phyloP scores from a whole-genome alignment of 2,888 invertebrate species.

The Liposcelis brunnea region DNA sequence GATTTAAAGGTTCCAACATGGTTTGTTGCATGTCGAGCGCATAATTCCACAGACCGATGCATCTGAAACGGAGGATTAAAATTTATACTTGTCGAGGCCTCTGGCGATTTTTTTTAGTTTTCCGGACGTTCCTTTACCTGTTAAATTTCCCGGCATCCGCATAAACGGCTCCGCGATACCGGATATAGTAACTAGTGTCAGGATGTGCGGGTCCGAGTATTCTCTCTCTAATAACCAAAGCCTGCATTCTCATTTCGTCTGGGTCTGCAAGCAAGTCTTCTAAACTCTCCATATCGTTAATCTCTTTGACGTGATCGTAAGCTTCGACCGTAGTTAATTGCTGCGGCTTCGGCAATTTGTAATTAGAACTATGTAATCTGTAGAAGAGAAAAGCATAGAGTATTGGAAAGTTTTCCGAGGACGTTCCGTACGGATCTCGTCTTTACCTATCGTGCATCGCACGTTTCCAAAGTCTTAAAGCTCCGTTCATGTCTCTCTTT shows the following conservation, averaged over 20 bases:
- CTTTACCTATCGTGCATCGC: conserved; percentile 72
- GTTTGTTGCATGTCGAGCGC: conserved; percentile 91
- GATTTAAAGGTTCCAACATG: conserved; percentile 80
- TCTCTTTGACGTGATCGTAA: conserved; percentile 77
- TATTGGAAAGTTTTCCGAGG: conserved; percentile 10
- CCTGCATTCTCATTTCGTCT: conserved; percentile 90
- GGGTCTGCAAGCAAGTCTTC: conserved; percentile 82
- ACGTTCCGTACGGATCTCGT: background rate
- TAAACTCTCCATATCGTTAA: conserved; percentile 55
- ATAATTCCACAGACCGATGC: conserved; percentile 91
- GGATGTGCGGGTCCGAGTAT: conserved; percentile 70
- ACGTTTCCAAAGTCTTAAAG: conserved; percentile 73
- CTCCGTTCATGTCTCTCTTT: conserved; percentile 82
- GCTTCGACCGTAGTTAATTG: conserved; percentile 58
- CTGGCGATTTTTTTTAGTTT: too few relatives aligned
- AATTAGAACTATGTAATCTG: conserved; percentile 7
- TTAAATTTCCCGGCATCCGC: conserved; percentile 88
- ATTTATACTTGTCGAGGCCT: conserved; percentile 34
- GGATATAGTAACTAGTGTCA: conserved; percentile 90
- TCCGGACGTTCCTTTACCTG: conserved; percentile 28
- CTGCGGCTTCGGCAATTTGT: conserved; percentile 48
- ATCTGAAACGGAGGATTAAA: conserved; percentile 31
- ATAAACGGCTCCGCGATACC: conserved; percentile 82
- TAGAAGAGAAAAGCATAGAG: background rate
- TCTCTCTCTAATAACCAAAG: conserved; percentile 17